Evolutionary conservation across 2,113 vertebrate genomes (phyloP), one percentile per base, ranked within the genome.

Genomic region (Sylvilagus bachmani): DNA sequence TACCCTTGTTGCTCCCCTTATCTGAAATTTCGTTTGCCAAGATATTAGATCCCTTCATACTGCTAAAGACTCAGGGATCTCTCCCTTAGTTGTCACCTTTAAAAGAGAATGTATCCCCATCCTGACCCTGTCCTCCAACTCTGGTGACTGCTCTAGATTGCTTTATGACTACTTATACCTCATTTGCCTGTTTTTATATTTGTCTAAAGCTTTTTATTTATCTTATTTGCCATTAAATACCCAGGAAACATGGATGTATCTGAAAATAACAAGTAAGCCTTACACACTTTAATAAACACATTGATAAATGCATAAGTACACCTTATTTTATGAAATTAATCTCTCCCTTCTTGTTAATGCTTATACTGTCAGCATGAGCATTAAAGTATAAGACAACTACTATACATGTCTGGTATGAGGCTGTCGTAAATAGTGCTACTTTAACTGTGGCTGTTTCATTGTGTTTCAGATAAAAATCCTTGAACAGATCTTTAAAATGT

Each of bases 401-500:
- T 62, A 71, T 61, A 21, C 6, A 61, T 44, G 7, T 53, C n/a
- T 91, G n/a, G 8, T 3, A 27, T 24, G 36, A 95, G 22, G 9
- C 1, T 49, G 5, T 19, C 22, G 55, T 27, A 92, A 84, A 51
- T 51, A 0, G 49, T 58, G 6, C 82, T 55, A 24, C 12, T 24
- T 58, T 29, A 58, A 69, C 6, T 31, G 19, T 21, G 38, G 8
- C 4, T 49, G 58, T 73, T 70, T 92, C 44, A 33, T 27, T 94
- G 36, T 71, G 14, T 71, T 85, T 93, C 75, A 81, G 58, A 69
- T 24, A 11, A 91, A 77, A 33, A 66, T 33, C 69, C 10, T 66
- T 83, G n/a, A 9, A 89, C 53, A n/a, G 29, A 14, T 29, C 29
- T 69, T 82, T 78, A 89, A 94, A 77, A 81, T 80, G 1, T 82